These are phyloP conservation scores for Phataginus tetradactyla DNA, from an alignment of 2,797 vertebrate genomes.

Conservation along the genomic window DNA sequence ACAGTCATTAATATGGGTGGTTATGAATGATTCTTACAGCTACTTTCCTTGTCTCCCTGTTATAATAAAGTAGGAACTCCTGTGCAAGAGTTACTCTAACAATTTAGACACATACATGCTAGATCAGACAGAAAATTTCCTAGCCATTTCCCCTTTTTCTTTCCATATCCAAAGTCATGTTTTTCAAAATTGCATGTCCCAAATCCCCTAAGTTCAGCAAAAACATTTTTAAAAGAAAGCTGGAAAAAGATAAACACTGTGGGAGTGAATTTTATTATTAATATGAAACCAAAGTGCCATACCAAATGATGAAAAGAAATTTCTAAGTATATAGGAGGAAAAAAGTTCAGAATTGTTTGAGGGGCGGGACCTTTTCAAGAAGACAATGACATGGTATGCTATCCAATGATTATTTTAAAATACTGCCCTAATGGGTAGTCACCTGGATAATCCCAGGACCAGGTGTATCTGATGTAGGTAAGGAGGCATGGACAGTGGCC, in stretches of 20 bases:
- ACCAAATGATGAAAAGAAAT: not conserved
- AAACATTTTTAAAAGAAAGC: not conserved
- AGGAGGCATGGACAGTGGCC: not conserved
- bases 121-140: not conserved
- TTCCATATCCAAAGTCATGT: not conserved
- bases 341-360: not conserved
- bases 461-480: not conserved
- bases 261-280: not conserved
- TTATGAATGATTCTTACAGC: not conserved
- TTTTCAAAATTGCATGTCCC: not conserved
- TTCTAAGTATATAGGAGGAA: not conserved
- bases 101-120: not conserved
- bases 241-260: not conserved
- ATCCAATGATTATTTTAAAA: not conserved
- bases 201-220: not conserved
- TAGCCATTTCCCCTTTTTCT: not conserved
- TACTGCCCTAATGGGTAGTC: not conserved
- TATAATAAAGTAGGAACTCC: not conserved
- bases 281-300: not conserved
- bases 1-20: not conserved
- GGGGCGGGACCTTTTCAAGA: not conserved
- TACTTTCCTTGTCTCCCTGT: constrained; percentile 57
- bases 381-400: not conserved
- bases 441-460: not conserved
- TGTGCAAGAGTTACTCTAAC: not conserved